These are phyloP conservation scores for Hyles vespertilio DNA, from an alignment of 1,140 invertebrate genomes.

Conservation along the genomic window DNA sequence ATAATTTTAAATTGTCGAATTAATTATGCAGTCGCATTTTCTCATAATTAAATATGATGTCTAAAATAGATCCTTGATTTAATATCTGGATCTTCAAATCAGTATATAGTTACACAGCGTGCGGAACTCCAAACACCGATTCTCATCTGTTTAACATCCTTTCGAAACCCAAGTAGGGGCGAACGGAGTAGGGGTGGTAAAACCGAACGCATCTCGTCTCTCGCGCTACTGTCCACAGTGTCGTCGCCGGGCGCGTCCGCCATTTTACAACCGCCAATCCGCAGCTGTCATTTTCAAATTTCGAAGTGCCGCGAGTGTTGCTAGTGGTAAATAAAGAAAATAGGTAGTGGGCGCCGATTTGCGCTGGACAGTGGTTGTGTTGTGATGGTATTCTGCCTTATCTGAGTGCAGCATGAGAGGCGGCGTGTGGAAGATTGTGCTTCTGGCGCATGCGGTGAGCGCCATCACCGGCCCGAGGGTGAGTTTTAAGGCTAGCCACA, in stretches of 20 bases:
- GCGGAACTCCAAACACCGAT: slow-evolving; percentile 10
- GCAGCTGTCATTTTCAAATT: too few species aligned
- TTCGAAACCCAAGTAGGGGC: slow-evolving; percentile 66
- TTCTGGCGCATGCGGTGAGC: slow-evolving; percentile 61
- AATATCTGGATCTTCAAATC: too few species aligned
- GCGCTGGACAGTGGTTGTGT: slow-evolving; percentile 39
- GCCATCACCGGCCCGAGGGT: slow-evolving; percentile 68
- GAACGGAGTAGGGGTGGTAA: slow-evolving; percentile 67
- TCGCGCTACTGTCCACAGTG: slow-evolving; percentile 45
- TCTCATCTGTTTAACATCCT: slow-evolving; percentile 45
- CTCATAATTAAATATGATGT: too few species aligned
- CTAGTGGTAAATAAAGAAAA: background rate
- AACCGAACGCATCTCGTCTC: slow-evolving; percentile 50
- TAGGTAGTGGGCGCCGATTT: slow-evolving; percentile 3
- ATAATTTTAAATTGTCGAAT: too few species aligned
- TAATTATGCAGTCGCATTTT: too few species aligned
- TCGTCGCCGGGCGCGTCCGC: slow-evolving; percentile 43
- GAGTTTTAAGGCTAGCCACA: slow-evolving; percentile 18
- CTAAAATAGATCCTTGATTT: too few species aligned
- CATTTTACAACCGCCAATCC: too few species aligned
- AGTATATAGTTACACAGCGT: background rate
- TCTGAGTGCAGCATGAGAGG: slow-evolving; percentile 65
- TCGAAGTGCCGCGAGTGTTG: slow-evolving; percentile 1
- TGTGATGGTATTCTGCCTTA: slow-evolving; percentile 67
- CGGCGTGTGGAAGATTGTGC: slow-evolving; percentile 52